Conservation (phyloP, 2,113 vertebrate species). For the Montifringilla adamsi region DNA sequence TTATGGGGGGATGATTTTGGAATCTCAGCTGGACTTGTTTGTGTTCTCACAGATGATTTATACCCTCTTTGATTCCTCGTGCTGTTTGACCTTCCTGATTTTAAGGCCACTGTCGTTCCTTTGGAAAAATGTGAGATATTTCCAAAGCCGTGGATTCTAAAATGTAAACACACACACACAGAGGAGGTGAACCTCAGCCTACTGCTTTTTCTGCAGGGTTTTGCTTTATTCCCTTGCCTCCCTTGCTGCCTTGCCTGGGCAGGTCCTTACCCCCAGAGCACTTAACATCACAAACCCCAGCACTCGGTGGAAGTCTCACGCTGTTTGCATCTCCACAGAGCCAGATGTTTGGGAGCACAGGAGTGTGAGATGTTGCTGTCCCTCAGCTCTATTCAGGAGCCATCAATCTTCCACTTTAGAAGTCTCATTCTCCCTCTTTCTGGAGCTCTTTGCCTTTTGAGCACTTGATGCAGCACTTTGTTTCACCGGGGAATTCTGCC, state of each 20-base stretch:
- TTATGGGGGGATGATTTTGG: not conserved
- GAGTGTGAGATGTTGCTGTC: not conserved
- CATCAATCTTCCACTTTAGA: conserved; percentile 48
- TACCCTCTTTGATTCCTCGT: not conserved
- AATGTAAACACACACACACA: not conserved
- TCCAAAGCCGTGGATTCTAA: not conserved
- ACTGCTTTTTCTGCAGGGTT: not conserved
- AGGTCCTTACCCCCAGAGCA: not conserved
- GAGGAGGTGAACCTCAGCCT: not conserved
- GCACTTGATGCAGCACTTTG: conserved; percentile 17
- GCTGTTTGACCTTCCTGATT: not conserved
- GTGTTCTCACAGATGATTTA: not conserved
- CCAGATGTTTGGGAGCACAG: conserved; percentile 40
- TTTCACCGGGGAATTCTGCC: not conserved
- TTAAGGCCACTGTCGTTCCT: not conserved
- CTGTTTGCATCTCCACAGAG: conserved; percentile 45
- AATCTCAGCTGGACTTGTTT: not conserved
- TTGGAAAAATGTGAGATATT: not conserved
- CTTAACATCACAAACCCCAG: conserved; percentile 27
- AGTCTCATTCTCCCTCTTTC: conserved; percentile 32
- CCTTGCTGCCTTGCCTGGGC: not conserved
- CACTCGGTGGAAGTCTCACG: rapidly evolving
- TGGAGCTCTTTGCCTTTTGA: conserved; percentile 36
- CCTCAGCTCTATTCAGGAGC: conserved; percentile 13
- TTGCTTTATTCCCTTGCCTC: not conserved